Percentiles rank a stretch among this genome's conserved stretches.
These are phyloP conservation scores for Scaptomyza graminum DNA, from an alignment of 1,140 invertebrate genomes.

Conservation along the genomic window DNA sequence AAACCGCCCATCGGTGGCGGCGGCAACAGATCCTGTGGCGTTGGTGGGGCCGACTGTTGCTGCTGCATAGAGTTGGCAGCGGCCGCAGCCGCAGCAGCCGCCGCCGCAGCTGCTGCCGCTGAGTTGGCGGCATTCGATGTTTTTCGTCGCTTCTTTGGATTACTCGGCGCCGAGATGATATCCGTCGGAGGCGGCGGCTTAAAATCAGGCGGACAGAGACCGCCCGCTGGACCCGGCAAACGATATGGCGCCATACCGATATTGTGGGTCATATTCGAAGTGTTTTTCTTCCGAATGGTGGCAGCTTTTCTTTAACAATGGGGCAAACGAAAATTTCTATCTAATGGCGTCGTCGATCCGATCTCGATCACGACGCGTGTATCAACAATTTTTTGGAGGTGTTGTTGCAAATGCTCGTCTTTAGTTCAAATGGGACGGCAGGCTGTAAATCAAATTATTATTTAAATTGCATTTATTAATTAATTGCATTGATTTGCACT, in stretches of 20 bases:
- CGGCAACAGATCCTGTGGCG: slow-evolving; percentile 90
- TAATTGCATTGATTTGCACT: background rate
- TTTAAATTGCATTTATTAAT: background rate
- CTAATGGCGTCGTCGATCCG: slow-evolving; percentile 68
- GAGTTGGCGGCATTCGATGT: slow-evolving; percentile 85
- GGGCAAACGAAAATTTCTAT: slow-evolving; percentile 65
- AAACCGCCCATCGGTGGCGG: slow-evolving; percentile 93
- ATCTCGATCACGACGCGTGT: slow-evolving; percentile 66
- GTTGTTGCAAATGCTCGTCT: background rate
- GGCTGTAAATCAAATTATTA: slow-evolving; percentile 9
- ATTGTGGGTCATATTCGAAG: slow-evolving; percentile 87
- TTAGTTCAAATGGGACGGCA: slow-evolving; percentile 20
- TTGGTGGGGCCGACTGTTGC: slow-evolving; percentile 85
- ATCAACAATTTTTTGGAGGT: slow-evolving; percentile 6
- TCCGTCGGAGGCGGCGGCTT: slow-evolving; percentile 87
- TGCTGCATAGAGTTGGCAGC: slow-evolving; percentile 85
- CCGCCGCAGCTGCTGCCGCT: slow-evolving; percentile 75
- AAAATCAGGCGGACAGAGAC: slow-evolving; percentile 86
- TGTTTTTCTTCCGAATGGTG: slow-evolving; percentile 84
- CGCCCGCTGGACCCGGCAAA: slow-evolving; percentile 87
- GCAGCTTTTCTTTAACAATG: slow-evolving; percentile 79
- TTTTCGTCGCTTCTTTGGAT: slow-evolving; percentile 89
- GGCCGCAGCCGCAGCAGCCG: slow-evolving; percentile 80
- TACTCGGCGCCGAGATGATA: slow-evolving; percentile 86
- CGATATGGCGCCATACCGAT: slow-evolving; percentile 88